Evolutionary conservation across 2,113 vertebrate species (phyloP), one percentile per base, ranked within the genome.

Genomic region (Percopsis transmontana): DNA sequence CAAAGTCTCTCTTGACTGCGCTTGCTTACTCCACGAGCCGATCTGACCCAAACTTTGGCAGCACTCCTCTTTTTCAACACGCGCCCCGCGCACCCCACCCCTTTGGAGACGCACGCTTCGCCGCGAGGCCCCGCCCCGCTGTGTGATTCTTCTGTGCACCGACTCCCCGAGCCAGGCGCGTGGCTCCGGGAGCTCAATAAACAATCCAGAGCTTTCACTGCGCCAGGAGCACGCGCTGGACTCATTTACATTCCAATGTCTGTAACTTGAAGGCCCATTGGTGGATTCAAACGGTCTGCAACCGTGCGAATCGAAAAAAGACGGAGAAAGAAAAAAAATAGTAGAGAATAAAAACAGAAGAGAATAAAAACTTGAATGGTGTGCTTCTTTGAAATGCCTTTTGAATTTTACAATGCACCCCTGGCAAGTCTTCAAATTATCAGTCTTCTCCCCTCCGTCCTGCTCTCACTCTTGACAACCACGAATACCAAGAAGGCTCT

Each of bases 51-150:
- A 92, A 91, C 90, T 93, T 90, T 92, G 89, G 91, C 93, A 92
- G 86, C 88, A 89, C 91, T 81, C 88, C 87, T 88, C 93, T 92
- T 94, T 94, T 94, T 94, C 90, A 93, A 93, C 94, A 93, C 92
- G 92, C 92, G 93, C 83, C 85, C 83, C 84, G 86, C 86, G 80
- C 87, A 85, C 85, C 90, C 82, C 92, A 86, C 84, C 81, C 81
- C 59, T 56, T 75, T 68, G 78, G 81, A 77, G 85, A 86, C 88
- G 88, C 90, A 93, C 92, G 90, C 91, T 91, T 86, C 89, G 83
- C 68, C 65, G 80, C 77, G 81, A 91, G 89, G 90, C 92, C 89
- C 91, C 93, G 91, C 89, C 92, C 79, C 90, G 87, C 90, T 78
- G 88, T 86, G 91, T 87, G 90, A 90, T 89, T 91, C 83, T 80